These are phyloP conservation scores for Microctonus brassicae DNA, from an alignment of 2,888 invertebrate genomes.

Conservation along the genomic window DNA sequence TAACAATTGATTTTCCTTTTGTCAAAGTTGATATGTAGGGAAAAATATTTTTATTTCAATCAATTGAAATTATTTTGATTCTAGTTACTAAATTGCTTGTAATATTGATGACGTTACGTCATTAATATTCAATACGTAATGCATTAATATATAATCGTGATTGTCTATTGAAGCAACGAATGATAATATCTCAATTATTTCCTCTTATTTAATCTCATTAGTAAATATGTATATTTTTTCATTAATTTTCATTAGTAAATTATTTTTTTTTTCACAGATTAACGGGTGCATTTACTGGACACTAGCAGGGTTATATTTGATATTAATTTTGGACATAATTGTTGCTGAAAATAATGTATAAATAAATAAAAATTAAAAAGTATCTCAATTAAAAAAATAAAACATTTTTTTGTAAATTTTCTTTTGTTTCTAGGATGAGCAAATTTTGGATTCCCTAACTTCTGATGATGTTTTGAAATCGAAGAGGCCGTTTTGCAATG, in stretches of 20 bases:
- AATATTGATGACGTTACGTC: no score
- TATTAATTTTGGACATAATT: constrained; percentile 1
- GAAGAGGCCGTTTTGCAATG: constrained; percentile 90
- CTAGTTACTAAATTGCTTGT: no score
- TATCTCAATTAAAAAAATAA: not conserved
- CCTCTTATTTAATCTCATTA: no score
- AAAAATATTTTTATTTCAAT: no score
- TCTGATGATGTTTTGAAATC: constrained; percentile 48
- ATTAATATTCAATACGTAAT: not conserved
- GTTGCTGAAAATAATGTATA: constrained; percentile 21
- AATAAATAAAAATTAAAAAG: not conserved
- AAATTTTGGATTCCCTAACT: constrained; percentile 44
- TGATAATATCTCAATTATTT: no score
- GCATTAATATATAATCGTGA: not conserved
- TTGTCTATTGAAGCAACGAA: not conserved
- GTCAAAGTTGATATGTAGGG: no score
- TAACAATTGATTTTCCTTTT: no score
- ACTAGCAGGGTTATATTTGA: constrained; percentile 11
- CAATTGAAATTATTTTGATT: no score
- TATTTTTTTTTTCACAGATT: constrained; percentile 10
- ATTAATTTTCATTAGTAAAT: not conserved
- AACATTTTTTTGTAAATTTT: not conserved
- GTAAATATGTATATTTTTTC: no score
- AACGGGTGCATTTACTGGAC: not conserved
- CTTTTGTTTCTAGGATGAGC: constrained; percentile 40